Base-by-base conservation (phyloP, 2,113 vertebrate genomes). In the Edolisoma coerulescens region DNA sequence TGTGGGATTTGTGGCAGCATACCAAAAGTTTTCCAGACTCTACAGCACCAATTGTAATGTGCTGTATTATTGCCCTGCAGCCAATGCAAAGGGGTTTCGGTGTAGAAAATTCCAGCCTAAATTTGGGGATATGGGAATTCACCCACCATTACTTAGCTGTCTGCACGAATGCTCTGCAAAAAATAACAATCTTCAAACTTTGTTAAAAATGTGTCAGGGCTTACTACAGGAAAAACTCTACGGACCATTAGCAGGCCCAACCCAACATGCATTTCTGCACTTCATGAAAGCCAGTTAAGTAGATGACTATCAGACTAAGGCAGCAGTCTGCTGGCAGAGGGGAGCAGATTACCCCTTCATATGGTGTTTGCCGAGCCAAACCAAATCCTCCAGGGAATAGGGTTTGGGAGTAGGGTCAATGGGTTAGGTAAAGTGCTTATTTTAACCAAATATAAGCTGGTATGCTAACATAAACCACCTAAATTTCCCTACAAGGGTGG, bases 401-500 rank as follows among this genome's bases (percentile, higher is more conserved):
- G 30, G 56, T 94, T 20, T 79, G 78, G 63, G 82, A 90, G 82
- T 76, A 93, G 57, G 85, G 75, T 93, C 7, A 1, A 41, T 26
- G 61, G 90, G 87, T 95, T 95, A 94, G 84, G 88, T 91, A 80
- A 95, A 95, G 80, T 77, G 59, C 69, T 95, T 96, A 78, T 87
- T 95, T 95, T 92, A 95, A 89, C 73, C 73, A 95, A 95, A 78
- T 78, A 93, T 37, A 93, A 90, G 33, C 19, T 78, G 71, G 47
- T 33, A 27, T 61, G 82, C 78, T 94, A 83, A 68, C 49, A 75
- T 69, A 94, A 91, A 84, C 81, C 87, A 68, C 92, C 84, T 89
- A 94, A 35, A 81, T 78, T 87, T 84, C 73, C 37, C 89, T 84
- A 35, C 35, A 68, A 89, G 74, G 69, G 77, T 91, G 92, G 69